Base-by-base conservation (phyloP, 2,888 invertebrate genomes). In the Liodrosophila aerea region DNA sequence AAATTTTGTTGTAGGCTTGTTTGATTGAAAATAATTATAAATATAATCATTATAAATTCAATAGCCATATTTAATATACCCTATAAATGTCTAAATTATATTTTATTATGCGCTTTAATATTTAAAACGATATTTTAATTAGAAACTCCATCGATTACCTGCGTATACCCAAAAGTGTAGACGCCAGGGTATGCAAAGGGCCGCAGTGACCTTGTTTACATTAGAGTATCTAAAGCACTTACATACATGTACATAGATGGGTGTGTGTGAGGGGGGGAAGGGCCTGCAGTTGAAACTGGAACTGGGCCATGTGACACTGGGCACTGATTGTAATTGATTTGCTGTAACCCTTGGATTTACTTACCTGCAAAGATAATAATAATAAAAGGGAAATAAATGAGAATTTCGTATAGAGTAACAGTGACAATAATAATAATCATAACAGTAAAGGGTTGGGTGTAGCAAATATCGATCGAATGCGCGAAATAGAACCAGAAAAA, bases 221-320 rank as follows among this genome's bases (percentile, higher is more conserved):
- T 34, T 47, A 49, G 40, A 39, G 18, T 41, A 43, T 59, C 44
- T 12, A 13, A 34, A 49, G 27, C 64, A 76, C 73, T 73, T 65
- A 73, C 73, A 58, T 70, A n/a, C n/a, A n/a, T n/a, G n/a, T n/a
- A n/a, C n/a, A n/a, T n/a, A n/a, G 47, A 39, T 8, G 9, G 5
- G 13, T 30, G 2, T 33, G 30, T 30, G 30, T 5, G 8, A n/a
- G 47, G 45, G 18, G 43, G 36, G 46, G 31, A 11, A 22, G 49
- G 11, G 46, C 49, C 45, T 34, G 37, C 40, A 52, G 61, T 41
- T 50, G 56, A 37, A 75, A 45, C 62, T 62, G 51, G 56, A 77
- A 70, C 71, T 73, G 77, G 82, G 77, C 67, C 77, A 81, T 73
- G 74, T 73, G 77, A 84, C 73, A 81, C 58, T 40, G 50, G 33